phyloP scores from a whole-genome alignment of 2,797 vertebrate genomes.

The Gymnoscopelus braueri region DNA sequence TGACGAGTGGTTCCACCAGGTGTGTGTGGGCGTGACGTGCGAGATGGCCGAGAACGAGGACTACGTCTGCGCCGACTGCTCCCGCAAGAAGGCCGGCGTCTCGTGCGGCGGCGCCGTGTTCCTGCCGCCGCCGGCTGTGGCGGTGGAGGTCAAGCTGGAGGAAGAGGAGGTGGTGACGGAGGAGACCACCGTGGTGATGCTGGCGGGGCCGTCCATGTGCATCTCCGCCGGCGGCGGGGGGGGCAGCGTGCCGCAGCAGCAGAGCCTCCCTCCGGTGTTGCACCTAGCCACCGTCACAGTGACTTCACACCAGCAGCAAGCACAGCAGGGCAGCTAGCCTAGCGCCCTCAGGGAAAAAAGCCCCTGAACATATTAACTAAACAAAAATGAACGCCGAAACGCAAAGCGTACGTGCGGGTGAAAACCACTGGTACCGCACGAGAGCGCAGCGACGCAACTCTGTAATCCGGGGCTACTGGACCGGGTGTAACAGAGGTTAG shows the following conservation, averaged over 20 bases:
- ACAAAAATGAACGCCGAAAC: too few relatives aligned
- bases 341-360: background rate
- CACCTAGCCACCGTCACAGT: constrained; percentile 41
- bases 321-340: constrained; percentile 91
- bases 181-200: constrained; percentile 79
- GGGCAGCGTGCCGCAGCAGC: constrained; percentile 17
- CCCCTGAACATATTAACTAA: too few relatives aligned
- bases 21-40: constrained; percentile 96
- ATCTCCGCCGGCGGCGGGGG: constrained; percentile 41
- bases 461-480: too few relatives aligned
- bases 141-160: constrained; percentile 52
- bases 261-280: constrained; percentile 43
- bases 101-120: constrained; percentile 51
- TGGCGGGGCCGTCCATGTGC: constrained; percentile 78
- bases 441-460: too few relatives aligned
- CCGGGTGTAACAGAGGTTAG: too few relatives aligned
- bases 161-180: constrained; percentile 72
- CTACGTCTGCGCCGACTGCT: constrained; percentile 96
- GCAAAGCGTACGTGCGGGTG: too few relatives aligned
- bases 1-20: constrained; percentile 99
- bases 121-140: constrained; percentile 58
- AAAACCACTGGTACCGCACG: too few relatives aligned
- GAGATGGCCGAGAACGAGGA: constrained; percentile 99
- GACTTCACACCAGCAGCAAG: constrained; percentile 46
- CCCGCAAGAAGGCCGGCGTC: constrained; percentile 82